Base-by-base conservation (phyloP, 2,797 vertebrate species). In the Enteromius trimaculatus region DNA sequence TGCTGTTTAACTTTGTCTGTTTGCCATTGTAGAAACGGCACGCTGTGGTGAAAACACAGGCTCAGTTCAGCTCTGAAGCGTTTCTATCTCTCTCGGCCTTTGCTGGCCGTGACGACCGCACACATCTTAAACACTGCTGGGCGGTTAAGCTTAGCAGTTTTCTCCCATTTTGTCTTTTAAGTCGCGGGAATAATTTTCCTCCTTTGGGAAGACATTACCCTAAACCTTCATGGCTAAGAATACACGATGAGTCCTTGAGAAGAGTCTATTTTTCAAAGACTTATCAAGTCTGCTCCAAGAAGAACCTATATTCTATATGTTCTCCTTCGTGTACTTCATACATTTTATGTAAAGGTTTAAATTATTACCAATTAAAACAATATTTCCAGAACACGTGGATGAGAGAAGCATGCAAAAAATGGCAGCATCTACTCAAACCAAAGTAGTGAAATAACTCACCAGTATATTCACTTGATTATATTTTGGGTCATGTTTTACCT, bases 1-100 rank as follows among this genome's bases (percentile, higher is more conserved):
- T 91, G 91, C 91, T 96, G 95, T 96, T 96, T 96, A 94, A 95
- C 94, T 94, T 95, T 90, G 91, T 88, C 87, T 91, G 86, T 93
- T 87, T 90, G 85, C 87, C 60, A 84, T 82, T 95, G 94, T 95
- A 93, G 94, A 92, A 93, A 93, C 94, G 88, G 90, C 90, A 94
- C 93, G 92, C 92, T 79, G 85, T 93, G 91, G 91, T 88, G 90
- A 89, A 92, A 92, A 93, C 91, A 90, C 91, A 92, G 88, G 91
- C 53, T 77, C n/a, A 44, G 75, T 37, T 65, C 72, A 92, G 92
- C 92, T 92, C 90, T 92, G 88, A 90, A 91, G 90, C 92, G 90
- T 91, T 92, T 92, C 91, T 93, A 93, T 94, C 92, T 91, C 89
- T 69, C 86, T 75, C 51, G 81, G 88, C 91, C 92, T 92, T 90